Percentiles rank a stretch among this genome's conserved stretches.
Evolutionary conservation across 2,113 vertebrate species (phyloP).

Genomic region (Centropus bengalensis): DNA sequence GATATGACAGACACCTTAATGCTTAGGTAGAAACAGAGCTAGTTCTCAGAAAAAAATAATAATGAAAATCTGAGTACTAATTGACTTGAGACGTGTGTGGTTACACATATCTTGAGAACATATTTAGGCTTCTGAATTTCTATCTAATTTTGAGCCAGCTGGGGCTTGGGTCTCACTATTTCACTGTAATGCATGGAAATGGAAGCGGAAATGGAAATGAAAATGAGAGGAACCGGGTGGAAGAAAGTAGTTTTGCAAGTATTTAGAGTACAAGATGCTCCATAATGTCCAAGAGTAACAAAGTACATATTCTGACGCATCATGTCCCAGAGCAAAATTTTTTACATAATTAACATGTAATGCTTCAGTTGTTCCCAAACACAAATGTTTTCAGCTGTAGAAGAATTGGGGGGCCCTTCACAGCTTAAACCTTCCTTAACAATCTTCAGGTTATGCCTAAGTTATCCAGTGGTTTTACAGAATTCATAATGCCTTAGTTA

Average conservation of each 20-base stretch:
- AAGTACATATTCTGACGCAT: background rate
- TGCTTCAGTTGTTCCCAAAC: background rate
- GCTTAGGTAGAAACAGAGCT: background rate
- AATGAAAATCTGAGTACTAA: background rate
- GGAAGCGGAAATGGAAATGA: background rate
- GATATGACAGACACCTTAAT: background rate
- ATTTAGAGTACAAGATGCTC: background rate
- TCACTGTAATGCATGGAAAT: background rate
- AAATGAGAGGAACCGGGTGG: background rate
- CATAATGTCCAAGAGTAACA: background rate
- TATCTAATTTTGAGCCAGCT: background rate
- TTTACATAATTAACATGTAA: background rate
- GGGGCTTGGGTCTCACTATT: background rate
- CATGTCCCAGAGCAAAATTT: background rate
- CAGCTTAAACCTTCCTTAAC: background rate
- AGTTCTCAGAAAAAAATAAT: background rate
- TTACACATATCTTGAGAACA: background rate
- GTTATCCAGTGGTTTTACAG: background rate
- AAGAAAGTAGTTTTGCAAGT: background rate
- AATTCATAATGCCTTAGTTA: background rate
- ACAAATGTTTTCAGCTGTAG: background rate
- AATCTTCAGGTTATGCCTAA: background rate
- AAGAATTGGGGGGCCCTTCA: background rate
- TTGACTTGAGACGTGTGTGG: background rate
- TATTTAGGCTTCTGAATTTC: background rate